Conservation (phyloP, 2,888 invertebrate species). For the Habrosyne pyritoides region DNA sequence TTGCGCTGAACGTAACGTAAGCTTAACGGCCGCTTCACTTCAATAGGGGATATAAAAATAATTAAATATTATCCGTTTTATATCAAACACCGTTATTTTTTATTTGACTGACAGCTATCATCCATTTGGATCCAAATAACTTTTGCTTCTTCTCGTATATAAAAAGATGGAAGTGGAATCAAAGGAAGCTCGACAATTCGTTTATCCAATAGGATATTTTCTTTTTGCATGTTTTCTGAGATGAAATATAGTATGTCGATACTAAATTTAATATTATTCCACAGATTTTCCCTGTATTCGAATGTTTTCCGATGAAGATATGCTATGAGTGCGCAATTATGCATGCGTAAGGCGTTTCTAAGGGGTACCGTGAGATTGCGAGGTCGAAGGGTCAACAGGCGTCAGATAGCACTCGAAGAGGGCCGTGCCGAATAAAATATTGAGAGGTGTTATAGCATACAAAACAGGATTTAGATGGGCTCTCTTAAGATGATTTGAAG, state of each 20-base stretch:
- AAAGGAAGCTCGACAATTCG: background rate
- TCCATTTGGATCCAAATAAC: background rate
- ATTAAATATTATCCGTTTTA: slow-evolving; percentile 1
- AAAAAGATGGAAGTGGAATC: background rate
- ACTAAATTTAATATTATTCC: slow-evolving; percentile 8
- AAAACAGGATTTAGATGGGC: slow-evolving; percentile 45
- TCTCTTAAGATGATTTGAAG: slow-evolving; percentile 40
- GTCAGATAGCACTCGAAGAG: slow-evolving; percentile 57
- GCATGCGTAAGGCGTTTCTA: slow-evolving; percentile 63
- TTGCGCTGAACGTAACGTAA: slow-evolving; percentile 16
- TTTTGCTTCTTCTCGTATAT: background rate
- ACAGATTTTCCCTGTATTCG: slow-evolving; percentile 27
- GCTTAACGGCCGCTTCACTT: slow-evolving; percentile 3
- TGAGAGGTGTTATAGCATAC: slow-evolving; percentile 54
- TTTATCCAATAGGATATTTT: background rate
- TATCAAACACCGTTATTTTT: slow-evolving; percentile 6
- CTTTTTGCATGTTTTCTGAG: background rate
- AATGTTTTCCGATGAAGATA: slow-evolving; percentile 46
- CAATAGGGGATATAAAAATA: slow-evolving; percentile 4
- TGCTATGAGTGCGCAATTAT: slow-evolving; percentile 53
- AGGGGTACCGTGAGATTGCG: slow-evolving; percentile 59
- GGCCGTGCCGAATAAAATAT: slow-evolving; percentile 56
- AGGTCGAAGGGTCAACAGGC: slow-evolving; percentile 68
- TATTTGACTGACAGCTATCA: background rate
- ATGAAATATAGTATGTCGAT: slow-evolving; percentile 6